Percentiles rank a stretch among this genome's conserved stretches.
These are phyloP conservation scores for Micrasema longulum DNA, from an alignment of 1,140 invertebrate species.

Conservation along the genomic window DNA sequence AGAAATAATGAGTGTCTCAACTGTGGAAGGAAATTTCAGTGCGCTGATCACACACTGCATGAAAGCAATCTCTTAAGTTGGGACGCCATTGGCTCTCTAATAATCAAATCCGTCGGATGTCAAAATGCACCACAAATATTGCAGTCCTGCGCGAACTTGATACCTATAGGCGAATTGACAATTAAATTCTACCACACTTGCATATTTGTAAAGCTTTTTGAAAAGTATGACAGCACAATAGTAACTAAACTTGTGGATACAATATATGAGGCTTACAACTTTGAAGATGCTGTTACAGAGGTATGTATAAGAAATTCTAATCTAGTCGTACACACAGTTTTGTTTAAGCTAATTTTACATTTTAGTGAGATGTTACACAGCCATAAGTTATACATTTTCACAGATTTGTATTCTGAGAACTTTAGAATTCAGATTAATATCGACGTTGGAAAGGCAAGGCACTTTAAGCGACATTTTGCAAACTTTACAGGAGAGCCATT, in stretches of 20 bases:
- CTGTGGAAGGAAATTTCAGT: constrained; percentile 63
- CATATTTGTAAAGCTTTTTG: constrained; percentile 61
- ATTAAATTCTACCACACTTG: constrained; percentile 65
- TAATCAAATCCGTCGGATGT: constrained; percentile 66
- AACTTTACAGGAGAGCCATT: no score
- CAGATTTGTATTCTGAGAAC: no score
- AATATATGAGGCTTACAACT: constrained; percentile 62
- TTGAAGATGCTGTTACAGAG: constrained; percentile 60
- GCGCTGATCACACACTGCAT: constrained; percentile 1
- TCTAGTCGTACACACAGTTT: no score
- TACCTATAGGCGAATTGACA: constrained; percentile 60
- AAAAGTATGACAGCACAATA: constrained; percentile 62
- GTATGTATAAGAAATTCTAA: constrained; percentile 56
- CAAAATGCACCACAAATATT: constrained; percentile 62
- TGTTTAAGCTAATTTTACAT: no score
- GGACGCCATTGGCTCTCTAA: constrained; percentile 63
- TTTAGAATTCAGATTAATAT: no score
- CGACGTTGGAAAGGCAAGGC: no score
- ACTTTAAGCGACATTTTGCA: no score
- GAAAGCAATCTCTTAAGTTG: constrained; percentile 62
- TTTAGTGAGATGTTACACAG: no score
- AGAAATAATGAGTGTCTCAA: constrained; percentile 65
- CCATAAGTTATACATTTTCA: no score
- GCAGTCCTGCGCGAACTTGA: constrained; percentile 60
- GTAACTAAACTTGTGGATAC: constrained; percentile 60